Evolutionary conservation across 1,140 invertebrate genomes (phyloP).

Genomic region (Chironomus tepperi): DNA sequence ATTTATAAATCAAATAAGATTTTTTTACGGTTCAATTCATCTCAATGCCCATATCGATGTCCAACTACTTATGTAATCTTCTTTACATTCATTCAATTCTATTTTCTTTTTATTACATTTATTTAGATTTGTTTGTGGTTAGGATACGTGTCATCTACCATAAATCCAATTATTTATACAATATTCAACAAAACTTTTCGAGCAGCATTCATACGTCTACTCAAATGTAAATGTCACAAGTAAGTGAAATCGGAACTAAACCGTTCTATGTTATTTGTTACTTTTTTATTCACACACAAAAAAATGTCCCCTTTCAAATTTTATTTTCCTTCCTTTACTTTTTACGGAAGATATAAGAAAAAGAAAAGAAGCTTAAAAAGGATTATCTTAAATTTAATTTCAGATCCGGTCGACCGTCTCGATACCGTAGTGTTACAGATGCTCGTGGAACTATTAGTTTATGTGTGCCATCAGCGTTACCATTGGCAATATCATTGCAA

Average conservation of each 20-base stretch:
- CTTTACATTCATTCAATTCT: neutral
- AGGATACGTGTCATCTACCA: conserved; percentile 80
- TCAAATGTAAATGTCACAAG: conserved; percentile 67
- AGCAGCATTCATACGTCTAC: conserved; percentile 68
- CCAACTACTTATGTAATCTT: no score
- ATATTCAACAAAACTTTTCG: conserved; percentile 82
- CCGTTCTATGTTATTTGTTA: neutral
- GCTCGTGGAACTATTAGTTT: conserved; percentile 46
- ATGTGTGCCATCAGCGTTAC: conserved; percentile 49
- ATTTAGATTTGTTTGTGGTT: conserved; percentile 76
- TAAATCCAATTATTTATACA: conserved; percentile 80
- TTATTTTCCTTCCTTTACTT: no score
- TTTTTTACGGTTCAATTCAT: no score
- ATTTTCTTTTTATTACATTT: conserved; percentile 33
- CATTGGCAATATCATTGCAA: conserved; percentile 52
- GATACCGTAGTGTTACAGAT: conserved; percentile 54
- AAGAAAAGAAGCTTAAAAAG: conserved; percentile 9
- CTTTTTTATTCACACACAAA: neutral
- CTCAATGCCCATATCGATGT: no score
- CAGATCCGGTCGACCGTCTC: conserved; percentile 47
- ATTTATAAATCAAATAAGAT: no score
- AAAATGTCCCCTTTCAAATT: neutral
- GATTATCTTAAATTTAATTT: conserved; percentile 28
- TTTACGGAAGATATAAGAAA: neutral
- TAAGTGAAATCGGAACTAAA: conserved; percentile 36